A percentile compares a stretch with the other conserved stretches of the same genome.
phyloP scores from a whole-genome alignment of 1,140 invertebrate genomes.

The Bombus sibiricus region DNA sequence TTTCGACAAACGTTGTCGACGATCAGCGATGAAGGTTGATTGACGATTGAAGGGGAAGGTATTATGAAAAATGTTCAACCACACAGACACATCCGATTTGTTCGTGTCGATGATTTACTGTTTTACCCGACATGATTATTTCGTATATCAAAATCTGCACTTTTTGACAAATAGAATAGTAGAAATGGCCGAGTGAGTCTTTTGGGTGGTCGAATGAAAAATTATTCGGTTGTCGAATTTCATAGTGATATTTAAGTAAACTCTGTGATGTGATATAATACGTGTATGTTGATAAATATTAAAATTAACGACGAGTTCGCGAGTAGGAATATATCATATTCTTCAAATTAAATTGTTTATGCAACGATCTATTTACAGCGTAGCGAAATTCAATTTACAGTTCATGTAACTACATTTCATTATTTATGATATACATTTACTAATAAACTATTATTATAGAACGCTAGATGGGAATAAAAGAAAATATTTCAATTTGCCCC shows the following conservation, averaged over 20 bases:
- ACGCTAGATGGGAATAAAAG: no score
- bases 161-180: background rate
- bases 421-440: no score
- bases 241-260: background rate
- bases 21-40: background rate
- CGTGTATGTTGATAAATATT: no score
- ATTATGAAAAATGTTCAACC: background rate
- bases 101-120: background rate
- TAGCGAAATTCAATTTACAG: no score
- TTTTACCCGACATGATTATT: background rate
- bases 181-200: background rate
- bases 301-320: background rate
- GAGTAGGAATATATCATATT: background rate
- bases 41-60: background rate
- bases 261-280: background rate
- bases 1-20: constrained; percentile 16
- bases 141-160: no score
- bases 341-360: no score
- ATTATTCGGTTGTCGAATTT: background rate
- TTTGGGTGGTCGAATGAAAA: background rate
- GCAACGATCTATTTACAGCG: no score
- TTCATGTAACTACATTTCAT: no score
- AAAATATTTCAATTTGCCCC: background rate
- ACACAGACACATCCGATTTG: background rate
- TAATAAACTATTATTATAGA: no score